A percentile compares a stretch with the other conserved stretches of the same genome.
Evolutionary conservation across 2,797 vertebrate genomes (phyloP).

Genomic region (Octomys mimax): DNA sequence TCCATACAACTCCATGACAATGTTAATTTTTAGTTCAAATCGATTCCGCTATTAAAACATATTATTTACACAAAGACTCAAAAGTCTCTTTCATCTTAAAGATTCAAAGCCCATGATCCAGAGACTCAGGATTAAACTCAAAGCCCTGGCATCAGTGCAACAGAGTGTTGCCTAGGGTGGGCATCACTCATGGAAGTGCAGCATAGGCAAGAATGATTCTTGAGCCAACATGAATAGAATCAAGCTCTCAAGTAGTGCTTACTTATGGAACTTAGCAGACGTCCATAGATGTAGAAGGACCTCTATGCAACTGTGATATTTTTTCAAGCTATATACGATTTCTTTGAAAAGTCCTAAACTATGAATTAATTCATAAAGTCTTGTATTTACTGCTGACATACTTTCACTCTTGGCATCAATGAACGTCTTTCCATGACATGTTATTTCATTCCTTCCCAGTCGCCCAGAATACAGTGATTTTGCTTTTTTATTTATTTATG

Average conservation of each 20-base stretch:
- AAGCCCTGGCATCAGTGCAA: neutral
- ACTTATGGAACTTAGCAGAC: neutral
- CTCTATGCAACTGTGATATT: neutral
- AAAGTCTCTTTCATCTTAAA: constrained; percentile 9
- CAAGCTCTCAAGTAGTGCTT: neutral
- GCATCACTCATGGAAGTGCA: neutral
- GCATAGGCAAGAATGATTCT: neutral
- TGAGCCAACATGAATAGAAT: neutral
- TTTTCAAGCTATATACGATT: neutral
- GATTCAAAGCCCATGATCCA: neutral
- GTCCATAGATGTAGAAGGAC: neutral
- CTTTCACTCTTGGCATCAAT: neutral
- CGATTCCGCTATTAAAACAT: neutral
- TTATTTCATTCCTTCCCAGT: neutral
- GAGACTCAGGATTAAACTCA: neutral
- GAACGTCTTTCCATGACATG: neutral
- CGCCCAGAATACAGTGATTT: neutral
- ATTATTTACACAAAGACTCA: constrained; percentile 26
- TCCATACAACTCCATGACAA: neutral
- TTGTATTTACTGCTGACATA: neutral
- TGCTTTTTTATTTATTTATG: no score
- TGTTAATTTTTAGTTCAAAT: constrained; percentile 42
- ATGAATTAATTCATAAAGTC: neutral
- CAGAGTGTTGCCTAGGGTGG: neutral
- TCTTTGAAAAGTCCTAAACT: constrained; percentile 26